Base-by-base conservation (phyloP, 37 sponge, comb jelly and placozoan genomes). In the Haliclona indistincta region DNA sequence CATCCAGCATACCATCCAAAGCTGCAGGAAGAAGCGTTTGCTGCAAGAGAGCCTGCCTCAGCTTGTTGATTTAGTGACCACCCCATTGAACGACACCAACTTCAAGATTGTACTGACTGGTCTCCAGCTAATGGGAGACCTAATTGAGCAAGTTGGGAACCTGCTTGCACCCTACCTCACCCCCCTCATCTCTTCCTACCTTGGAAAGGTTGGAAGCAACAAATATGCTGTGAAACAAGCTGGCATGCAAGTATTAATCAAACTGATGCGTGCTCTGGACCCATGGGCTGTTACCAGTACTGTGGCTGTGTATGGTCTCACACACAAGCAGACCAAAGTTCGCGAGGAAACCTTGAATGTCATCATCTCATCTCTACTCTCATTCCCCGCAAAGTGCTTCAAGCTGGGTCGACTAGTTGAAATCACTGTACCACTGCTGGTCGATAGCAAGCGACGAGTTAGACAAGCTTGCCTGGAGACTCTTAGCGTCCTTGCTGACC, bases 281-380 rank as follows among this genome's bases (percentile, higher is more conserved):
- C 90, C 93, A 1, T 45, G 70, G 23, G 43, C 62, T 1, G 87
- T 95, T 11, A 30, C 88, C 63, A 62, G 30, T n/a, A 65, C 73
- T 34, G 44, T 95, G 8, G 47, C 78, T 29, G 43, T 71, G 28
- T 55, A 5, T 45, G 79, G 89, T 1, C 56, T 88, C 23, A 51
- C 37, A 13, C 73, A 81, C 78, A 78, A 77, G 70, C 39, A 29
- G 3, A 81, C 82, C 28, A 80, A 60, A 40, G 72, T 91, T 13
- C 76, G 93, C 26, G 96, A 88, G 52, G 96, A 95, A 54, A 67
- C 89, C 4, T 8, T 92, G 22, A 93, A 93, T 35, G 56, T 95
- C 19, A 51, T 89, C 55, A 88, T 77, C 3, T 78, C 86, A 15
- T 77, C 80, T 13, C 79, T 95, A 13, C 66, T 92, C 38, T 66